These are phyloP conservation scores for Agrilus cyanescens DNA, from an alignment of 2,888 invertebrate species.

Conservation along the genomic window DNA sequence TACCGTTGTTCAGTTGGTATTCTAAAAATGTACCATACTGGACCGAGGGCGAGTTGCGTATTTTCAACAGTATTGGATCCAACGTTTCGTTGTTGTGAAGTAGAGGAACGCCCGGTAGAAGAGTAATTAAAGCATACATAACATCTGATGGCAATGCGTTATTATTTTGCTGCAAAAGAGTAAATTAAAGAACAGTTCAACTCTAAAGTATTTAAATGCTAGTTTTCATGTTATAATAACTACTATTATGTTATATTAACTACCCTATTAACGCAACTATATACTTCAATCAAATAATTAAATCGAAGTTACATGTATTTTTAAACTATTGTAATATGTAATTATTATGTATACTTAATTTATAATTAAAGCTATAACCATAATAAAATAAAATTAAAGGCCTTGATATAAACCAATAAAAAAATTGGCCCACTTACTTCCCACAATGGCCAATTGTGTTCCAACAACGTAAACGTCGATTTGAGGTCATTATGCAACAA, in stretches of 20 bases:
- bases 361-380: no score
- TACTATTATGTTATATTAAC: no score
- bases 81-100: conserved; percentile 20
- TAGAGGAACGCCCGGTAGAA: conserved; percentile 67
- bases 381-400: no score
- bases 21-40: conserved; percentile 48
- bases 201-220: neutral
- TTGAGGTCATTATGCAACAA: conserved; percentile 22
- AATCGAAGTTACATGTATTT: no score
- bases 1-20: conserved; percentile 37
- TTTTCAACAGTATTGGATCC: conserved; percentile 33
- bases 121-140: conserved; percentile 55
- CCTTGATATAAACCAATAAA: neutral
- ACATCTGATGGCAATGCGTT: conserved; percentile 30
- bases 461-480: conserved; percentile 24
- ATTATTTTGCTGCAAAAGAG: conserved; percentile 18
- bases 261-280: no score
- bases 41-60: conserved; percentile 44
- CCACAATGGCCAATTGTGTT: conserved; percentile 40
- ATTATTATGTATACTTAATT: no score
- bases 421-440: conserved; percentile 31
- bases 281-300: no score
- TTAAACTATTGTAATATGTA: no score
- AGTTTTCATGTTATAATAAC: neutral
- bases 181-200: neutral